Evolutionary conservation across 2,113 vertebrate species (phyloP), one percentile per base, ranked within the genome.

Genomic region (Dipodomys ordii): DNA sequence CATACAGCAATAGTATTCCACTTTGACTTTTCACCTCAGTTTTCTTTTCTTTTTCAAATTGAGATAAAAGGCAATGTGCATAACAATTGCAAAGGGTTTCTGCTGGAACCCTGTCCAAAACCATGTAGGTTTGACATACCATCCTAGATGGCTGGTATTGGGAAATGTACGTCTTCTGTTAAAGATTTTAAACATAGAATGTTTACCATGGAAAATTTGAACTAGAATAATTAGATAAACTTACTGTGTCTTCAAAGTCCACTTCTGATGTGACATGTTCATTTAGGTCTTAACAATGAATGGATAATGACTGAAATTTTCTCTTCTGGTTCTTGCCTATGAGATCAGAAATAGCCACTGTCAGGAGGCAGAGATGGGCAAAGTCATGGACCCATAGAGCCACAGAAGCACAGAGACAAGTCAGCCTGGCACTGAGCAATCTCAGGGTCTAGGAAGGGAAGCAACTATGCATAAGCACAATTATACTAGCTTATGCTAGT

Each of bases 1-100:
- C 96, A 94, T 93, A 96, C 93, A 97, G 88, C 95, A 97, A 74
- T 97, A 98, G 96, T 91, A 88, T 92, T 95, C 92, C 95, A 94
- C 53, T 97, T 90, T 97, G 96, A 92, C 97, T 96, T 92, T 83
- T 82, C 95, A 97, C 91, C 64, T 97, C 95, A 49, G 82, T 87
- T 83, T 82, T 96, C 88, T 95, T 90, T 91, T 77, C 71, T 67
- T 68, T 82, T 83, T 74, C 83, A 2, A 97, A 97, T 95, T 89
- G 96, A 83, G 91, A 96, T 95, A 84, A 93, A 93, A 89, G 69
- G 49, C 46, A 84, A 74, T 68, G 32, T 71, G 28, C 64, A 83
- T 93, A 94, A 93, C 94, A 92, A 90, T 95, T 22, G 15, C 67
- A 69, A 90, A 32, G 78, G 25, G 95, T 96, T 68, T 93, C 91